Percentiles rank a stretch among this genome's conserved stretches.
Conservation (phyloP, 2,888 invertebrate genomes). For the Chironomus riparius region DNA sequence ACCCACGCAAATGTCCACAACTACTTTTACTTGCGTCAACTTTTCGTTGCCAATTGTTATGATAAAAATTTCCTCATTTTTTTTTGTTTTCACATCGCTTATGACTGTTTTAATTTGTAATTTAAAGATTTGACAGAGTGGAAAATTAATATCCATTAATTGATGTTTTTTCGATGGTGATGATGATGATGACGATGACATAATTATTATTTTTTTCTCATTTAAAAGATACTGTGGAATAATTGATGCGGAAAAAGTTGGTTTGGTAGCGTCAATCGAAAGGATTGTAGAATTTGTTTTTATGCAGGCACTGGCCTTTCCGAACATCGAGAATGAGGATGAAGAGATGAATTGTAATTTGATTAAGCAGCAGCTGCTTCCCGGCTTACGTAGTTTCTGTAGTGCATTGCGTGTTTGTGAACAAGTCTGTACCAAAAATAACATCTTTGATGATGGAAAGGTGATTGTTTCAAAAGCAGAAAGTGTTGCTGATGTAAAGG, state of each 20-base stretch:
- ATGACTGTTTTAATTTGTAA: not conserved
- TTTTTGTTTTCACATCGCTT: not conserved
- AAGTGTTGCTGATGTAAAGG: slow-evolving; percentile 58
- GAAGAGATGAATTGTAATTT: slow-evolving; percentile 69
- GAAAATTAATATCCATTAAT: slow-evolving; percentile 10
- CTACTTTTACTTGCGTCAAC: not conserved
- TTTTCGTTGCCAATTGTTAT: not conserved
- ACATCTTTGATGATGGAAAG: slow-evolving; percentile 67
- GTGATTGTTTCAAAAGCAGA: slow-evolving; percentile 51
- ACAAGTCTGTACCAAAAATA: slow-evolving; percentile 69
- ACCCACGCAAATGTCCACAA: not conserved
- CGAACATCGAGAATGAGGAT: slow-evolving; percentile 69
- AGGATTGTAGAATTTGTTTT: slow-evolving; percentile 81
- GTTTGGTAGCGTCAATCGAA: slow-evolving; percentile 78
- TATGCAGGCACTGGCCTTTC: slow-evolving; percentile 80
- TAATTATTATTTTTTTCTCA: not conserved
- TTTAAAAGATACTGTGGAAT: slow-evolving; percentile 61
- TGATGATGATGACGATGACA: not conserved
- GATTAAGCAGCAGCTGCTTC: slow-evolving; percentile 73
- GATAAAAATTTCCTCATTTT: not conserved
- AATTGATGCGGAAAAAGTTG: slow-evolving; percentile 66
- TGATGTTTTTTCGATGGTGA: too few species aligned
- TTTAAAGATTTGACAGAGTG: not conserved
- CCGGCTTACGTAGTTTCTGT: slow-evolving; percentile 76
- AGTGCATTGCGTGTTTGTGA: slow-evolving; percentile 81